phyloP scores from a whole-genome alignment of 2,888 invertebrate genomes.

The Drosophila cracens region DNA sequence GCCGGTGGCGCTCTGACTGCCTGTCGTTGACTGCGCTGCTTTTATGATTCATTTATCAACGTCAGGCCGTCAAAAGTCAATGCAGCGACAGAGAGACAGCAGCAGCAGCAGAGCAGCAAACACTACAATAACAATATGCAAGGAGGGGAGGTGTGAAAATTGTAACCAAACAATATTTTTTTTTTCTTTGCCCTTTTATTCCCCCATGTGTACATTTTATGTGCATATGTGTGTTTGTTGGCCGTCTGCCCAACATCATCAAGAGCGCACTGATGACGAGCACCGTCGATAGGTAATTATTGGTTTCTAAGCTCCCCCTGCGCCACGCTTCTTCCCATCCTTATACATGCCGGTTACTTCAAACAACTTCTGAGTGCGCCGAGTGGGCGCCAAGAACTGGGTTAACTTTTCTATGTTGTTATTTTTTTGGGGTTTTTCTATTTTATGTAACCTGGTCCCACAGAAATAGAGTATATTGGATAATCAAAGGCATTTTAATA shows the following conservation, averaged over 20 bases:
- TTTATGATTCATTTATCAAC: conserved; percentile 79
- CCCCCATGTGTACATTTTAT: not conserved
- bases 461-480: not conserved
- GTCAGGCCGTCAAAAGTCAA: conserved; percentile 79
- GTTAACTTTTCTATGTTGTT: conserved; percentile 55
- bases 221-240: conserved; percentile 38
- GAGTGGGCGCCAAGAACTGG: conserved; percentile 67
- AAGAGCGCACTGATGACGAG: conserved; percentile 45
- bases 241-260: conserved; percentile 63
- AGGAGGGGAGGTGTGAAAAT: conserved; percentile 61
- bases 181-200: conserved; percentile 7
- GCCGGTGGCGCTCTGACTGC: conserved; percentile 41
- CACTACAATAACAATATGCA: conserved; percentile 35
- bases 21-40: conserved; percentile 63
- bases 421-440: conserved; percentile 5
- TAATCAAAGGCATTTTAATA: not conserved
- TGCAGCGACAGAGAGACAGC: conserved; percentile 47
- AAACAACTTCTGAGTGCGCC: conserved; percentile 53
- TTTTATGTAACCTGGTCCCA: not conserved
- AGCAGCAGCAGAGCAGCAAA: conserved; percentile 23
- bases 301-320: conserved; percentile 19
- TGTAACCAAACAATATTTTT: conserved; percentile 55
- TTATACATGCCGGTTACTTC: conserved; percentile 28
- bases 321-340: not conserved
- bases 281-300: conserved; percentile 56